phyloP scores from a whole-genome alignment of 2,888 invertebrate species.

The Drosophila atripex region DNA sequence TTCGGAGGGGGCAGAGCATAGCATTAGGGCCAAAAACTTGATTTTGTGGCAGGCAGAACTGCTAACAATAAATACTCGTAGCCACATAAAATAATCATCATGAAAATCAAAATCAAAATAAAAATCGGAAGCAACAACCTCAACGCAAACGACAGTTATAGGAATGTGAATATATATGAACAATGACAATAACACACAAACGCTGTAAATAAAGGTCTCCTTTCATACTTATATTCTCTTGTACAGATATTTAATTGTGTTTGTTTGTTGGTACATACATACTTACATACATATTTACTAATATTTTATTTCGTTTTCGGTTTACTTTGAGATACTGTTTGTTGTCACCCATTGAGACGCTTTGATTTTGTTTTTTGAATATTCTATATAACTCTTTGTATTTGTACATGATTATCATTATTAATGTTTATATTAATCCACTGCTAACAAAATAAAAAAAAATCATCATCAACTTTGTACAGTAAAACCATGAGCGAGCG shows the following conservation, averaged over 20 bases:
- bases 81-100: conserved; percentile 44
- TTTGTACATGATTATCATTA: conserved; percentile 73
- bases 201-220: conserved; percentile 66
- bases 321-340: conserved; percentile 61
- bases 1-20: neutral
- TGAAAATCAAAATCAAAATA: conserved; percentile 30
- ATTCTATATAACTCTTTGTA: conserved; percentile 69
- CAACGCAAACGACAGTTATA: conserved; percentile 20
- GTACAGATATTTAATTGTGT: conserved; percentile 73
- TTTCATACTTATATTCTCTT: conserved; percentile 60
- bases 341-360: conserved; percentile 72
- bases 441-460: conserved; percentile 59
- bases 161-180: conserved; percentile 28
- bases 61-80: conserved; percentile 46
- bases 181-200: conserved; percentile 60
- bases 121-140: conserved; percentile 26
- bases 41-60: conserved; percentile 2
- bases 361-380: conserved; percentile 66
- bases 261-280: conserved; percentile 71
- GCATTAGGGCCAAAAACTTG: conserved; percentile 6
- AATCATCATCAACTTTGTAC: conserved; percentile 71
- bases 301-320: conserved; percentile 47
- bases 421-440: conserved; percentile 76
- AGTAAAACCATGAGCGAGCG: conserved; percentile 64
- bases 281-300: conserved; percentile 54